Conservation (phyloP, 2,888 invertebrate species). For the Mermis nigrescens region DNA sequence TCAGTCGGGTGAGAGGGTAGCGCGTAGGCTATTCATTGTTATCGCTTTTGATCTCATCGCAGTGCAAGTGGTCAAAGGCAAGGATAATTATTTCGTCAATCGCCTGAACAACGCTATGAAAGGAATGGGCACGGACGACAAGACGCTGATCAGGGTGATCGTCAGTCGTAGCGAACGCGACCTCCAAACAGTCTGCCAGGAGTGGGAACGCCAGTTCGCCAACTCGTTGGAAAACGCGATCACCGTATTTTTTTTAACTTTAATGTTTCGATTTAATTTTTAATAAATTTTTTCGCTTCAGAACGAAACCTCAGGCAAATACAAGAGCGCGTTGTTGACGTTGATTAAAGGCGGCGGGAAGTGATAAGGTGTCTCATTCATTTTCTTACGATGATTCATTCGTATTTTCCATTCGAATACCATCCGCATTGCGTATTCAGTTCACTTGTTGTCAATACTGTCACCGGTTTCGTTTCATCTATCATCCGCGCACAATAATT, state of each 20-base stretch:
- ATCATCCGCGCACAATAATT: no score
- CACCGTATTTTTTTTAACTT: neutral
- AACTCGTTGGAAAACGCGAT: slow-evolving; percentile 45
- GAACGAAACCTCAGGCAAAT: slow-evolving; percentile 26
- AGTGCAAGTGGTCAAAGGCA: neutral
- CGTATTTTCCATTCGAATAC: no score
- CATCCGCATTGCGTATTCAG: no score
- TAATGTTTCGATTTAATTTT: neutral
- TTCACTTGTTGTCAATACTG: no score
- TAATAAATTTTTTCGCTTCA: slow-evolving; percentile 7
- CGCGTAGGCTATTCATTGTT: no score
- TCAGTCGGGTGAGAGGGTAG: no score
- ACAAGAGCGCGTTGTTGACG: slow-evolving; percentile 22
- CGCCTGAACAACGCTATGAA: slow-evolving; percentile 6
- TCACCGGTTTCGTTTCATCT: no score
- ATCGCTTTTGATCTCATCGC: no score
- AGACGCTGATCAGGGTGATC: slow-evolving; percentile 28
- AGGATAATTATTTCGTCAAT: neutral
- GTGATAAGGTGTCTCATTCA: no score
- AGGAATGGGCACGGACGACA: slow-evolving; percentile 30
- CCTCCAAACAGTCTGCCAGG: slow-evolving; percentile 60
- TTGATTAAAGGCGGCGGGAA: neutral
- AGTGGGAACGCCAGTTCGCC: slow-evolving; percentile 53
- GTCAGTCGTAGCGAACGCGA: slow-evolving; percentile 39
- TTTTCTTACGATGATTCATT: no score